Conservation (phyloP, 1,140 invertebrate species). For the Cyrtorhinus lividipennis region DNA sequence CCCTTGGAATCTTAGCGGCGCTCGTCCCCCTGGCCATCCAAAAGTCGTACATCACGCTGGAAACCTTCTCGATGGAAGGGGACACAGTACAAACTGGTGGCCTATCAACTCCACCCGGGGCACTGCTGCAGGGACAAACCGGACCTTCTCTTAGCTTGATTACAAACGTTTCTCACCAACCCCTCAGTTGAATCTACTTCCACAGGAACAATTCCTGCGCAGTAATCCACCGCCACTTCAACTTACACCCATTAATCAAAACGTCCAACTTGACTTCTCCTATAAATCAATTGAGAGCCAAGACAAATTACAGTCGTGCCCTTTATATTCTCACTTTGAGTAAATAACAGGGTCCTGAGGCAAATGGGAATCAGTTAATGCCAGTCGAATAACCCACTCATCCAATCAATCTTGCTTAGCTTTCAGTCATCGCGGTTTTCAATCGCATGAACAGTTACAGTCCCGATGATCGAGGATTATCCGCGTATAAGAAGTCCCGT, state of each 20-base stretch:
- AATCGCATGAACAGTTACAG: too few relatives aligned
- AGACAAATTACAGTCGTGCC: background rate
- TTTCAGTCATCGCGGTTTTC: too few relatives aligned
- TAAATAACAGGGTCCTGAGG: background rate
- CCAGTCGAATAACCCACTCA: background rate
- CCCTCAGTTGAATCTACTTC: background rate
- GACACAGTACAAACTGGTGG: too few relatives aligned
- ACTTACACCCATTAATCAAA: background rate
- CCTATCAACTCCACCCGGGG: background rate
- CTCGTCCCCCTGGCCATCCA: background rate
- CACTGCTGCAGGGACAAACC: background rate
- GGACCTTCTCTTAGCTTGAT: background rate
- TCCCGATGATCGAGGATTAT: too few relatives aligned
- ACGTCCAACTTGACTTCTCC: background rate
- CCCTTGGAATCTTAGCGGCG: background rate
- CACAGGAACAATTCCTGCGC: background rate
- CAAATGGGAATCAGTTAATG: background rate
- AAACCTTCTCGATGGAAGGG: background rate
- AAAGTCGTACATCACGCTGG: background rate
- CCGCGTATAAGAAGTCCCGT: too few relatives aligned
- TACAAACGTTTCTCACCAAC: background rate
- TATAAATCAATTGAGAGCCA: background rate
- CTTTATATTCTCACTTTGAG: background rate
- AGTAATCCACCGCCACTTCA: background rate
- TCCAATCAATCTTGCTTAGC: too few relatives aligned